Conservation (phyloP, 2,113 vertebrate species). For the Rhea americana region DNA sequence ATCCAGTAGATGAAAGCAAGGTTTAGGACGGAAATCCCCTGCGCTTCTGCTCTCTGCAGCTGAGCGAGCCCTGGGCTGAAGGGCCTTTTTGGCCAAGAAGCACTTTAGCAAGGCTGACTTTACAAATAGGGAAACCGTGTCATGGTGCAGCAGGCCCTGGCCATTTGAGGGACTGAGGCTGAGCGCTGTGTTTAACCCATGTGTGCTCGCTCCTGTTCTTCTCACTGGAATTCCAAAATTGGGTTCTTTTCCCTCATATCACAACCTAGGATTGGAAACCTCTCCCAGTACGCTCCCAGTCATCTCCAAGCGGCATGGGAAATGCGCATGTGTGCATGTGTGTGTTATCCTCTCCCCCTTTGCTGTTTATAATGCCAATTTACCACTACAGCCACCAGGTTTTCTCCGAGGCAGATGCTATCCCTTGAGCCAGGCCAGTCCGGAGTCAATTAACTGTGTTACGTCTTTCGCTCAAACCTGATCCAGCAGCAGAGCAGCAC, state of each 20-base stretch:
- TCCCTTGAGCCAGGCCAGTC: background rate
- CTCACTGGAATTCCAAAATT: background rate
- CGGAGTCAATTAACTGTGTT: conserved; percentile 12
- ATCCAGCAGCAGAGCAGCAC: background rate
- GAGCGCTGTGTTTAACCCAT: background rate
- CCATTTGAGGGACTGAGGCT: background rate
- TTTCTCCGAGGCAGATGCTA: background rate
- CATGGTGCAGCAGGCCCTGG: background rate
- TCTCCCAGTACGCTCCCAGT: background rate
- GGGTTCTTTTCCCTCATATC: background rate
- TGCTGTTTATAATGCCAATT: background rate
- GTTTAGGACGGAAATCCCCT: background rate
- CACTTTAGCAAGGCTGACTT: too few relatives aligned
- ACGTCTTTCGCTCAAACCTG: background rate
- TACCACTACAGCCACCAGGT: background rate
- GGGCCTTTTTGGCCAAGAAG: too few relatives aligned
- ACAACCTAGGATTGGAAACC: background rate
- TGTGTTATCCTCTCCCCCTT: background rate
- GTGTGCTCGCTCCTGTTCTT: background rate
- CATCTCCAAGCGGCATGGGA: background rate
- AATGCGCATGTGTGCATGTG: fast-evolving
- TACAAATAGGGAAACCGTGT: background rate
- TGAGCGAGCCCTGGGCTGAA: too few relatives aligned
- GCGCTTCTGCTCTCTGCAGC: too few relatives aligned
- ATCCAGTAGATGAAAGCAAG: background rate